phyloP scores from a whole-genome alignment of 1,140 invertebrate genomes.

The Zaprionus africanus region DNA sequence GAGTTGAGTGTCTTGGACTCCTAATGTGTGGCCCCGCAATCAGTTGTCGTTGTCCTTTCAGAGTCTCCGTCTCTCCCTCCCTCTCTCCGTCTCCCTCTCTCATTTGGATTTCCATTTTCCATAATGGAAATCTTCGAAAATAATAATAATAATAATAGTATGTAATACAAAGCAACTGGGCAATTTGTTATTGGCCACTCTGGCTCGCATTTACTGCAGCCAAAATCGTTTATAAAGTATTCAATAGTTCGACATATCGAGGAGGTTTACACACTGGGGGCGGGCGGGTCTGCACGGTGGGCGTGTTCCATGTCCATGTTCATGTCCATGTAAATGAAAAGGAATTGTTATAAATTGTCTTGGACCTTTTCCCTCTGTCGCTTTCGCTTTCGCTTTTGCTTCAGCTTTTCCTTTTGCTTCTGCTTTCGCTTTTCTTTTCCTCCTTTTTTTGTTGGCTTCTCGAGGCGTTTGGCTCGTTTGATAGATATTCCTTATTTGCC shows the following conservation, averaged over 20 bases:
- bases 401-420: background rate
- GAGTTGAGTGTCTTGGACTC: slow-evolving; percentile 1
- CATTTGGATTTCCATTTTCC: slow-evolving; percentile 46
- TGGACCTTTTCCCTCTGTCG: slow-evolving; percentile 37
- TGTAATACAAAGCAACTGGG: slow-evolving; percentile 31
- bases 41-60: background rate
- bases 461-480: slow-evolving; percentile 32
- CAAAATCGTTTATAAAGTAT: slow-evolving; percentile 55
- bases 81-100: slow-evolving; percentile 26
- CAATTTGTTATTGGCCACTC: slow-evolving; percentile 46
- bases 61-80: background rate
- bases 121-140: slow-evolving; percentile 26
- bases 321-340: slow-evolving; percentile 56
- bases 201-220: slow-evolving; percentile 36
- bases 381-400: background rate
- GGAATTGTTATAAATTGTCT: slow-evolving; percentile 64
- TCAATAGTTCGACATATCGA: slow-evolving; percentile 51
- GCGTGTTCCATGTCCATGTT: slow-evolving; percentile 26
- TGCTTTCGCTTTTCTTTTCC: background rate
- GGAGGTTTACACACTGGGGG: background rate
- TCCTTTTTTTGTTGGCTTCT: slow-evolving; percentile 4
- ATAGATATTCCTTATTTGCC: slow-evolving; percentile 54
- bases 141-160: slow-evolving; percentile 31
- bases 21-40: background rate
- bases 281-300: background rate